phyloP scores from a whole-genome alignment of 2,113 vertebrate species.

The Leucopternis melanops region DNA sequence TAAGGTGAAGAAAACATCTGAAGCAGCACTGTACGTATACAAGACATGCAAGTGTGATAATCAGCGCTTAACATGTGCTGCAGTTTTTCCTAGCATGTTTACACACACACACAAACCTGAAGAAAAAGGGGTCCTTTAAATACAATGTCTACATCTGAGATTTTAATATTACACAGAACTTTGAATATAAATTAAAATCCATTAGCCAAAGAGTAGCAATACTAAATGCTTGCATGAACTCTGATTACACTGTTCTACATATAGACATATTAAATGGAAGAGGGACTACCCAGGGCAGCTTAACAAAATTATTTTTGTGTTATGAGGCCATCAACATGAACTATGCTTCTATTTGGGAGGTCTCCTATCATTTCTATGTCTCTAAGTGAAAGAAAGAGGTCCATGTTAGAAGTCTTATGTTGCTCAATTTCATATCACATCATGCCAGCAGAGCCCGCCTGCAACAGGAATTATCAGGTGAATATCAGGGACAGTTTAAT shows the following conservation, averaged over 20 bases:
- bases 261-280: neutral
- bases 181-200: neutral
- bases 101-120: neutral
- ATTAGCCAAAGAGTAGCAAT: neutral
- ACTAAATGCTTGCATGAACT: neutral
- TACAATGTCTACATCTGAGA: neutral
- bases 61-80: neutral
- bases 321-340: neutral
- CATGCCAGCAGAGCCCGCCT: neutral
- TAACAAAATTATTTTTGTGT: neutral
- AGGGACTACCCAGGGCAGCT: neutral
- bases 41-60: neutral
- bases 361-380: neutral
- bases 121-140: neutral
- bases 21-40: neutral
- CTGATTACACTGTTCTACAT: neutral
- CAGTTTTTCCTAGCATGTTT: neutral
- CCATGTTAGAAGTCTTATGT: neutral
- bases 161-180: neutral
- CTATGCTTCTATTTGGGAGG: neutral
- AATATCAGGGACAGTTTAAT: neutral
- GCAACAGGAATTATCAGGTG: neutral
- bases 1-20: neutral
- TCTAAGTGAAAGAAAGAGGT: neutral
- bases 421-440: neutral